These are phyloP conservation scores for Gibbula magus DNA, from an alignment of 2,888 invertebrate genomes.

Conservation along the genomic window DNA sequence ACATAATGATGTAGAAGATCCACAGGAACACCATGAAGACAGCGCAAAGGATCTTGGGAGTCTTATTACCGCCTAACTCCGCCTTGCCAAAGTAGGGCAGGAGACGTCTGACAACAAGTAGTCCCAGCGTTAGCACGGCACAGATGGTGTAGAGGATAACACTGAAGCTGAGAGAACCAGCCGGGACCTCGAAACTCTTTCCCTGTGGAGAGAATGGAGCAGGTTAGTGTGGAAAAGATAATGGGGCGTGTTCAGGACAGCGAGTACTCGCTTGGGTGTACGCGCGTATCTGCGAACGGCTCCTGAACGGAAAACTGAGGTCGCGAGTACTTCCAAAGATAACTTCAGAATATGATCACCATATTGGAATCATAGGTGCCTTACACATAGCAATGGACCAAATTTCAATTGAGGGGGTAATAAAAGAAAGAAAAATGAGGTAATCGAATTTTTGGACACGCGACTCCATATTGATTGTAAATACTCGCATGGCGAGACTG, in stretches of 20 bases:
- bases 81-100: constrained; percentile 76
- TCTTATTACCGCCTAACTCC: constrained; percentile 78
- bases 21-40: constrained; percentile 76
- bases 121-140: constrained; percentile 76
- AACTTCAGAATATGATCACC: not conserved
- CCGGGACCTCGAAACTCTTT: constrained; percentile 68
- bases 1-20: constrained; percentile 77
- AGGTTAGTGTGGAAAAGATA: not conserved
- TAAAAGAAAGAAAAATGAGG: too few relatives aligned
- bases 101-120: constrained; percentile 77
- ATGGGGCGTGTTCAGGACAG: not conserved
- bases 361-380: too few relatives aligned
- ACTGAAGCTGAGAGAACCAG: constrained; percentile 75
- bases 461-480: too few relatives aligned
- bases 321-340: too few relatives aligned
- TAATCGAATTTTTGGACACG: too few relatives aligned
- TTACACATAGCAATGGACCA: too few relatives aligned
- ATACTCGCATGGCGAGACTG: too few relatives aligned
- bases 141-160: constrained; percentile 78
- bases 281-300: too few relatives aligned
- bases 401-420: too few relatives aligned
- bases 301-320: too few relatives aligned
- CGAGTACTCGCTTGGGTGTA: too few relatives aligned
- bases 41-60: constrained; percentile 74
- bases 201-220: constrained; percentile 53